Percentiles rank a stretch among this genome's conserved stretches.
Conservation (phyloP, 2,888 invertebrate genomes). For the Limenitis camilla region DNA sequence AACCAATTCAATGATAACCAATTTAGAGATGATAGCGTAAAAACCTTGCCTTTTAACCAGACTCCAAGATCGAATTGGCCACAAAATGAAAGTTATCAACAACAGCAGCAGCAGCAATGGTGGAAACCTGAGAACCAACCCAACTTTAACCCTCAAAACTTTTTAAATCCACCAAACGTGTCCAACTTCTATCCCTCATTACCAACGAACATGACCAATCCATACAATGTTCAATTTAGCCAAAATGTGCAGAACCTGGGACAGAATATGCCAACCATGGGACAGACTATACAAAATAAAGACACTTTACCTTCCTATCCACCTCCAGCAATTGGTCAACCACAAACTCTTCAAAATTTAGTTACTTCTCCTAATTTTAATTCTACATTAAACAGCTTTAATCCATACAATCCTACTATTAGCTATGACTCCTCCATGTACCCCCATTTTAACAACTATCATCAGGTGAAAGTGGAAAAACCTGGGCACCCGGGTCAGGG, state of each 20-base stretch:
- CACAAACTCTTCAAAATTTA: slow-evolving; percentile 51
- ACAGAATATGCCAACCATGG: slow-evolving; percentile 22
- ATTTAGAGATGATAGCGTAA: slow-evolving; percentile 53
- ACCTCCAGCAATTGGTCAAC: slow-evolving; percentile 49
- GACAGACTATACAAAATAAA: slow-evolving; percentile 37
- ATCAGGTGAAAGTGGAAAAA: slow-evolving; percentile 45
- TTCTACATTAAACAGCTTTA: slow-evolving; percentile 49
- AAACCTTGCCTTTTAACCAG: slow-evolving; percentile 30
- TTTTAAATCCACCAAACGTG: slow-evolving; percentile 31
- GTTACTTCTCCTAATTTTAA: slow-evolving; percentile 54
- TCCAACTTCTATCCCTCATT: slow-evolving; percentile 47
- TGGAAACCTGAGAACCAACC: slow-evolving; percentile 53
- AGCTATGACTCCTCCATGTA: slow-evolving; percentile 62
- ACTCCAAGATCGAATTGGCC: slow-evolving; percentile 37
- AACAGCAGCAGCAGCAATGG: slow-evolving; percentile 39
- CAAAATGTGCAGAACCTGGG: slow-evolving; percentile 9
- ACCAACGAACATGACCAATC: slow-evolving; percentile 35
- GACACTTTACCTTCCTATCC: slow-evolving; percentile 37
- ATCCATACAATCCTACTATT: slow-evolving; percentile 41
- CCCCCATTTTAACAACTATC: slow-evolving; percentile 58
- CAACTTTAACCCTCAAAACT: slow-evolving; percentile 34
- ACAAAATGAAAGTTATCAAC: slow-evolving; percentile 35
- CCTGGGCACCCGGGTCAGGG: slow-evolving; percentile 33
- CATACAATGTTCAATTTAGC: slow-evolving; percentile 29
- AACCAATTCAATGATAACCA: slow-evolving; percentile 55